Evolutionary conservation across 2,113 vertebrate genomes (phyloP).

Genomic region (Pygoscelis antarcticus): DNA sequence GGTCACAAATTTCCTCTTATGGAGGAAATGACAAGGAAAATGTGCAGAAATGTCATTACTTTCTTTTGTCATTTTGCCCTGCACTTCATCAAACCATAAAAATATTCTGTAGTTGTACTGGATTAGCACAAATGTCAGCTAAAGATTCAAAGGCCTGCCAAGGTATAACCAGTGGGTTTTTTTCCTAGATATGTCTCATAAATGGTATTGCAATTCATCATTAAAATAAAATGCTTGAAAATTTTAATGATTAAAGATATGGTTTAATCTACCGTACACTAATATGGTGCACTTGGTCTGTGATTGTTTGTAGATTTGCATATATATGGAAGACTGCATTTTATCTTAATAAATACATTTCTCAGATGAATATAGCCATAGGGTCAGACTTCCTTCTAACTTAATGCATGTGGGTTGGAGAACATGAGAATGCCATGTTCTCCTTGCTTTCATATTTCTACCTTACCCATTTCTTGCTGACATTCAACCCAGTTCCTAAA

Average conservation of each 20-base stretch:
- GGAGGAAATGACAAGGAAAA: conserved; percentile 4
- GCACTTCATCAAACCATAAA: neutral
- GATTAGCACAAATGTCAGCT: neutral
- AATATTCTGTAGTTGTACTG: neutral
- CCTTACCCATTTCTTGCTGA: neutral
- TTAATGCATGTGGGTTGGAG: neutral
- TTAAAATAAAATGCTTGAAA: neutral
- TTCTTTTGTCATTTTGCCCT: neutral
- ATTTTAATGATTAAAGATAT: neutral
- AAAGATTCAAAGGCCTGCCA: neutral
- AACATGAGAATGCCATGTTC: neutral
- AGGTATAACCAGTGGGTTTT: fast-evolving
- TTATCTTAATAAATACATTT: neutral
- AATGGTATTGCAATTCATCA: neutral
- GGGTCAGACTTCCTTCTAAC: neutral
- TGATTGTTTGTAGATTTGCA: neutral
- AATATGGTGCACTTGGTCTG: neutral
- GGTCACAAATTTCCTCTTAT: neutral
- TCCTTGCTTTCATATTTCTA: neutral
- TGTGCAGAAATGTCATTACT: neutral
- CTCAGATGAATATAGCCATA: neutral
- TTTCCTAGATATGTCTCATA: neutral
- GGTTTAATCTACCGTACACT: neutral
- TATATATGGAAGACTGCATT: neutral
- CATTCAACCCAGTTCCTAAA: conserved; percentile 26